phyloP scores from a whole-genome alignment of 2,797 vertebrate genomes.

The Peromyscus aztecus region DNA sequence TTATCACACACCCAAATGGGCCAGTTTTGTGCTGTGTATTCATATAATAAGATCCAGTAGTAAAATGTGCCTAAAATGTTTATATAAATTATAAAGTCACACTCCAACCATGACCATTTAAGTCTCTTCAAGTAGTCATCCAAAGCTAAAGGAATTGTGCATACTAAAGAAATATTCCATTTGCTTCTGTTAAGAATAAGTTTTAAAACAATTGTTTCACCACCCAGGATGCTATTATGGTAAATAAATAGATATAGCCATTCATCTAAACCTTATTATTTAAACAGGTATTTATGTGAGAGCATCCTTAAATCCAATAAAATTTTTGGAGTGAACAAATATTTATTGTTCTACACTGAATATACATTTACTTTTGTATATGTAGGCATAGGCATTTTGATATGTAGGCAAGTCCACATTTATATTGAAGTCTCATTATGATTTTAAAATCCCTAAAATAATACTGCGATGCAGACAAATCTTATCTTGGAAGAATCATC shows the following conservation, averaged over 20 bases:
- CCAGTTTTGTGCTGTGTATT: background rate
- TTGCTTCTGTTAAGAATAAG: conserved; percentile 46
- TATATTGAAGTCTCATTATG: conserved; percentile 77
- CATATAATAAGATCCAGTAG: conserved; percentile 5
- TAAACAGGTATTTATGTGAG: conserved; percentile 85
- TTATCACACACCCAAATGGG: background rate
- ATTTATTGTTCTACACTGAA: conserved; percentile 66
- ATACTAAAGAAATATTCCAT: conserved; percentile 57
- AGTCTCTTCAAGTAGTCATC: background rate
- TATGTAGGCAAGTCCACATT: background rate
- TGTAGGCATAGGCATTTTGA: no score
- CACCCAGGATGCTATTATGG: conserved; percentile 77
- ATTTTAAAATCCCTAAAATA: conserved; percentile 86
- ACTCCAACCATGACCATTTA: background rate
- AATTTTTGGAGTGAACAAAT: conserved; percentile 84
- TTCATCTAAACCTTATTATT: conserved; percentile 82
- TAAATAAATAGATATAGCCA: conserved; percentile 81
- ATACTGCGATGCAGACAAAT: conserved; percentile 76
- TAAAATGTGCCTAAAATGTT: conserved; percentile 2
- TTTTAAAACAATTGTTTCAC: conserved; percentile 66
- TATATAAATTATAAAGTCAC: background rate
- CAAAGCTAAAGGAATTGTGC: background rate
- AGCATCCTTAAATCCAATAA: conserved; percentile 86
- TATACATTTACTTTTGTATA: background rate
- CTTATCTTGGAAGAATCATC: conserved; percentile 77